Evolutionary conservation across 2,888 invertebrate genomes (phyloP), one percentile per base, ranked within the genome.

Genomic region (Carterocephalus palaemon): DNA sequence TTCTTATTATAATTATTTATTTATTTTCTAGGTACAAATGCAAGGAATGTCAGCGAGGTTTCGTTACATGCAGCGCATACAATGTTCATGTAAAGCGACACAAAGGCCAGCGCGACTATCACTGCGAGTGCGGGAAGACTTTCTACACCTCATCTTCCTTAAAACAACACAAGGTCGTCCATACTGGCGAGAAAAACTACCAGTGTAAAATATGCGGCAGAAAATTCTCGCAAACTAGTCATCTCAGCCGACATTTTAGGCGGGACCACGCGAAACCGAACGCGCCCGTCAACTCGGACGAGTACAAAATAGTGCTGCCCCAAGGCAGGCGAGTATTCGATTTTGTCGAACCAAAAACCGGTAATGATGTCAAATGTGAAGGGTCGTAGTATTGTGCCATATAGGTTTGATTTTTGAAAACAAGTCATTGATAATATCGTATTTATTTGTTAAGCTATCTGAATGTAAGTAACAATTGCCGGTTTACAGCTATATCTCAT

Each of bases 161-260:
- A 1, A 86, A 86, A 58, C 85, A 84, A 53, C 86, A 86, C 48
- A 70, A 63, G 38, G 78, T 83, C 0, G 84, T 85, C 0, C 86
- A 86, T 47, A 84, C 87, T 0, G 87, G 86, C 1, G 79, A 84
- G 49, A 84, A 84, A 49, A 82, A 75, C 31, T 86, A 85, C 54
- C 82, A 83, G 45, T 86, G 86, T 48, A 80, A 76, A 46, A 74
- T 84, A 48, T 86, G 86, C 41, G 76, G 83, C 3, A 64, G 83
- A 13, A 84, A 81, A 46, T 86, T 85, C 59, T 71, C 84, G 0
- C 86, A 86, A 52, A 76, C 80, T 0, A 81, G 84, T 47, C 86
- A 86, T 52, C 47, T 86, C 1, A 80, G 73, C 3, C 62, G 86
- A 7, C 87, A 86, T 60, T 84, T 80, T 46, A 82, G 83, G 46